Percentiles rank a stretch among this genome's conserved stretches.
Evolutionary conservation across 2,888 invertebrate species (phyloP).

Genomic region (Cerceris ruficornis): DNA sequence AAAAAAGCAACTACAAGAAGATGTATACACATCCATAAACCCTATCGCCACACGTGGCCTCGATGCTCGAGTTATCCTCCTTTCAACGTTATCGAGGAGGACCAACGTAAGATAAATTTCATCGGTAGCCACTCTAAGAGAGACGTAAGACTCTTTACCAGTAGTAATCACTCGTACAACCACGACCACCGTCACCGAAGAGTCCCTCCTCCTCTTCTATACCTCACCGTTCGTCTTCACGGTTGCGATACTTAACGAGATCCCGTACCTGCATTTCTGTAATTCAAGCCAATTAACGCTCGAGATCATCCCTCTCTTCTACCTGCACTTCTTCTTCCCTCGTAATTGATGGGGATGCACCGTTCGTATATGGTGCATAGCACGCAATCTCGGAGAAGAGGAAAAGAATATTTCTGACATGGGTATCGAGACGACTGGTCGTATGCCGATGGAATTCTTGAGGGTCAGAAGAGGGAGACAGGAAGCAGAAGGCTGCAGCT

Average conservation of each 20-base stretch:
- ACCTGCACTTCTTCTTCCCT: not conserved
- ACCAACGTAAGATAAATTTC: not conserved
- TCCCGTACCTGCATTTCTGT: slow-evolving; percentile 66
- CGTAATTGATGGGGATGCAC: slow-evolving; percentile 65
- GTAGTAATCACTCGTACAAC: not conserved
- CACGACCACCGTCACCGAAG: not conserved
- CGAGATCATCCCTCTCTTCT: slow-evolving; percentile 33
- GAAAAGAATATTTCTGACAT: slow-evolving; percentile 17
- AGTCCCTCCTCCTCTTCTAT: not conserved
- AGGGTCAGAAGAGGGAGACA: not conserved
- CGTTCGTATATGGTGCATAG: slow-evolving; percentile 51
- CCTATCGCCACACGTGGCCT: too few species aligned
- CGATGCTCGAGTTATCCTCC: not conserved
- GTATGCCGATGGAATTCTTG: not conserved
- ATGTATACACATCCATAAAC: too few species aligned
- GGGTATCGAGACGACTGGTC: slow-evolving; percentile 9
- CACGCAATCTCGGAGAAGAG: slow-evolving; percentile 53
- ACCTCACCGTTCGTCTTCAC: not conserved
- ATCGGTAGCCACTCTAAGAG: not conserved
- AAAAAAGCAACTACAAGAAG: too few species aligned
- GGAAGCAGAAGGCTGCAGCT: not conserved
- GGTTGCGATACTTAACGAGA: slow-evolving; percentile 55
- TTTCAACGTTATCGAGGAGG: not conserved
- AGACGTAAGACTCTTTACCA: not conserved
- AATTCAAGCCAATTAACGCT: slow-evolving; percentile 72